A percentile compares a stretch with the other conserved stretches of the same genome.
phyloP scores from a whole-genome alignment of 2,888 invertebrate genomes.

The Drosophila paracracens region DNA sequence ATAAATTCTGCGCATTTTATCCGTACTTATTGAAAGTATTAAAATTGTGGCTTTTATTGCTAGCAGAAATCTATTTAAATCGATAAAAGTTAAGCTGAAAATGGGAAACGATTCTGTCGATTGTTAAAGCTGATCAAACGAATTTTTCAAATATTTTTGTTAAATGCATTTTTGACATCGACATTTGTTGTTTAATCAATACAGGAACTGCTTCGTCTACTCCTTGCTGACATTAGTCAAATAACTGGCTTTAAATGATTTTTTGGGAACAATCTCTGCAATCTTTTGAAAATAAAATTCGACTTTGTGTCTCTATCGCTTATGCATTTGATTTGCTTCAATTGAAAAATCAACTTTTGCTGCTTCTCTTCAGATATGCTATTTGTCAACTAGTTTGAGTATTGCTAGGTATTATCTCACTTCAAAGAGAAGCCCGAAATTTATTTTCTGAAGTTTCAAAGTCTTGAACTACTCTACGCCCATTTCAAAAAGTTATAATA shows the following conservation, averaged over 20 bases:
- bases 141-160: neutral
- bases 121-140: neutral
- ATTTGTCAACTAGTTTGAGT: neutral
- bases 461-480: constrained; percentile 1
- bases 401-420: neutral
- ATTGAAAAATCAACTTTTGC: neutral
- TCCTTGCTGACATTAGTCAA: neutral
- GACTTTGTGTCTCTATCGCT: neutral
- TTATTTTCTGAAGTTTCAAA: neutral
- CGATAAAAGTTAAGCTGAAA: neutral
- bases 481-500: constrained; percentile 30
- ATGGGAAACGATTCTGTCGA: neutral
- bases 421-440: neutral
- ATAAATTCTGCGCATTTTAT: neutral
- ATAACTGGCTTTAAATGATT: neutral
- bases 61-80: neutral
- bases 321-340: neutral
- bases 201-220: neutral
- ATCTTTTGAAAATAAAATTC: neutral
- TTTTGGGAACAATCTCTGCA: neutral
- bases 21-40: neutral
- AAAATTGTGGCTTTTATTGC: neutral
- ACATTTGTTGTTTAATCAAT: constrained; percentile 9
- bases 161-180: neutral
- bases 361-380: neutral